Evolutionary conservation across 2,797 vertebrate genomes (phyloP).

Genomic region (Cheirogaleus major): DNA sequence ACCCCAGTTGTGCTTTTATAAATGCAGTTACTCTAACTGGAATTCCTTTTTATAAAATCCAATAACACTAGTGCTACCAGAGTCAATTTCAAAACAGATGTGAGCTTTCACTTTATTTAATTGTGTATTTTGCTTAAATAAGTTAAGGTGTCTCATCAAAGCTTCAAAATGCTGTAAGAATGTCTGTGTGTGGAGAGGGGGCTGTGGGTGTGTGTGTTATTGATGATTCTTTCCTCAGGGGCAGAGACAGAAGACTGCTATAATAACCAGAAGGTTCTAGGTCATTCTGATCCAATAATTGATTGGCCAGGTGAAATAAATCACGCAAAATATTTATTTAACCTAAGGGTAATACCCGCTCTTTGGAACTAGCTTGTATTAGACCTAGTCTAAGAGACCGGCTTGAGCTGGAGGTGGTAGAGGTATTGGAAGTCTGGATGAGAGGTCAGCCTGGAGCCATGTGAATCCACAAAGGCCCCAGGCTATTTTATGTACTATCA

Average conservation of each 20-base stretch:
- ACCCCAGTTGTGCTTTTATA: constrained; percentile 32
- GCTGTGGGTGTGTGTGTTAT: neutral
- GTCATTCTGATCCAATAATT: constrained; percentile 22
- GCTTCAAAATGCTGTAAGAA: neutral
- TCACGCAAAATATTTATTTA: constrained; percentile 46
- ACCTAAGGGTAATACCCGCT: neutral
- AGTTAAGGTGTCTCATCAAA: neutral
- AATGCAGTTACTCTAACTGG: constrained; percentile 35
- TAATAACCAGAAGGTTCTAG: constrained; percentile 45
- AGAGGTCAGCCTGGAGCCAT: neutral
- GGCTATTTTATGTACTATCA: neutral
- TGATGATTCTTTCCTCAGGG: neutral
- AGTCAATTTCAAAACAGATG: constrained; percentile 57
- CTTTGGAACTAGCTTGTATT: neutral
- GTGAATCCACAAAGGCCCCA: neutral
- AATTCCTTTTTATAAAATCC: constrained; percentile 60
- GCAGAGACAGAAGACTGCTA: neutral
- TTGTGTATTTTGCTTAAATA: constrained; percentile 37
- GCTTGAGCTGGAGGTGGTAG: neutral
- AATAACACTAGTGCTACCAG: constrained; percentile 8
- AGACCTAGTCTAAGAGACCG: neutral
- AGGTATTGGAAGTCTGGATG: neutral
- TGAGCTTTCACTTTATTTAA: constrained; percentile 48
- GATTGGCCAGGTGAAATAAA: constrained; percentile 22
- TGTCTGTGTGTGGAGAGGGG: neutral